Base-by-base conservation (phyloP, 2,113 vertebrate genomes). In the Empidonax alnorum region DNA sequence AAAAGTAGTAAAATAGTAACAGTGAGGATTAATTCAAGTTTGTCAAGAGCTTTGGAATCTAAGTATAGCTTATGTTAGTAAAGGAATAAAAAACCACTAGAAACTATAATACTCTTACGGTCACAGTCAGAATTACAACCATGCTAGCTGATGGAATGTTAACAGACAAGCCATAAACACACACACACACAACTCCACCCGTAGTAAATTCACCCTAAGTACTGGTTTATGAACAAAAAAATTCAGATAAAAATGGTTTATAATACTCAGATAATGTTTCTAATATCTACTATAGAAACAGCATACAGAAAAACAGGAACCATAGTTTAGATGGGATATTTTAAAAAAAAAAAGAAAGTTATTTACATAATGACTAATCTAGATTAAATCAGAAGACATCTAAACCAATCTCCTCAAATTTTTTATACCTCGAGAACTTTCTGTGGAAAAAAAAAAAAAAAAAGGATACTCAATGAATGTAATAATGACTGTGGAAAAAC, bases 201-300 rank as follows among this genome's bases (percentile, higher is more conserved):
- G 35, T 15, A 62, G 31, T 37, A 87, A 88, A 90, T 85, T 41
- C 37, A 87, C 18, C 47, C 68, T 49, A 93, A 80, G 55, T 46
- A 84, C n/a, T 62, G 42, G 56, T 58, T 94, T 84, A 84, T 94
- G 80, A 85, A 49, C 56, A 71, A 84, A 19, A 96, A 84, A 94
- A 92, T 42, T 73, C 90, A 89, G 22, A 96, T 77, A 71, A 65
- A 97, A 93, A 55, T 72, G 74, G 5, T 76, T 96, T 89, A 76
- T 93, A 96, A 78, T 94, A 68, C 12, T 93, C 58, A 88, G 79
- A 91, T 69, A 73, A 47, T 74, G 96, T 88, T 97, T 97, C 91
- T 91, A 97, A 76, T 91, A 83, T 4, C 53, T 66, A 31, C 27
- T 80, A 42, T 7, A 89, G 41, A 74, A 92, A 78, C 19, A 94